Evolutionary conservation across 1,140 invertebrate genomes (phyloP), one percentile per base, ranked within the genome.

Genomic region (Penaeus indicus): DNA sequence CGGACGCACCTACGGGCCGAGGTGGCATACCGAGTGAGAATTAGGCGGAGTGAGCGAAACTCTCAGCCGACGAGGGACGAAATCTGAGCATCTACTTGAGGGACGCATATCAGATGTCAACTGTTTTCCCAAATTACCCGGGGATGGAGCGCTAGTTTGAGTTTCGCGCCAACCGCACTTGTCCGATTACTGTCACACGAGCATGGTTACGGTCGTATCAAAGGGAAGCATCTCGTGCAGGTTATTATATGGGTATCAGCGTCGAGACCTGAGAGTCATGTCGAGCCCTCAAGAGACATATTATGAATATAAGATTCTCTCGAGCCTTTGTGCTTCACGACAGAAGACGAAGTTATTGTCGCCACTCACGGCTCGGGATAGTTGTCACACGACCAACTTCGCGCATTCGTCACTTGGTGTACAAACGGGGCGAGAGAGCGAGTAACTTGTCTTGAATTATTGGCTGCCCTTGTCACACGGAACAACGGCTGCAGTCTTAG

Each of bases 121-220:
- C 86, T 88, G 86, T 88, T 88, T 88, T 88, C 86, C 86, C 86
- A 88, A 88, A 88, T 88, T 88, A 88, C 86, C 72, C 81, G 86
- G 82, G 86, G 38, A 84, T 84, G 86, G 84, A 81, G 72, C 82
- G 86, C 81, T 84, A 84, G 86, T 88, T 84, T 83, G 86, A 83
- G 81, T 84, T 88, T 84, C 86, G 81, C 86, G 82, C 86, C 86
- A 82, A 75, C 61, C 69, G 54, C n/a, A 47, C 80, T 64, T 72
- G 84, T 86, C 75, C 84, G 84, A 78, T 78, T 62, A 27, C 75
- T 25, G 19, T 47, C 60, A 38, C 79, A 18, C 54, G 42, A 80
- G 78, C 47, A 54, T 54, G 54, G 54, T 54, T 54, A 54, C 54
- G 54, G 54, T 13, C 54, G 54, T 54, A 54, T 54, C 54, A 54